phyloP scores from a whole-genome alignment of 2,797 vertebrate genomes.

The Melanogrammus aeglefinus region DNA sequence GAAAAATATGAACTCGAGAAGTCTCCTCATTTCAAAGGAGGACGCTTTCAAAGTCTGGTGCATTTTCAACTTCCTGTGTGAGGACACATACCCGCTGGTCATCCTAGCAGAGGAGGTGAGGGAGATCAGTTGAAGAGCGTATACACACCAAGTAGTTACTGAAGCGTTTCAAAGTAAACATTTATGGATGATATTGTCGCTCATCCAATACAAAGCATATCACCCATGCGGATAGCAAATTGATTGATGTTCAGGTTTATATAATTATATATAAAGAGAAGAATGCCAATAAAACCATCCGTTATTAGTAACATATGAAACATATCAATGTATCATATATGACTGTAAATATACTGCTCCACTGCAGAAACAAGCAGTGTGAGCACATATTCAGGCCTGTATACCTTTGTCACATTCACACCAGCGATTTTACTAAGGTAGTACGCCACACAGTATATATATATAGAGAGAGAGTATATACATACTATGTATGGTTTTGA shows the following conservation, averaged over 20 bases:
- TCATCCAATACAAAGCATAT: not conserved
- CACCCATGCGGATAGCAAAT: not conserved
- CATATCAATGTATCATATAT: no score
- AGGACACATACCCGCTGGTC: constrained; percentile 89
- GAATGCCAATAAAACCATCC: no score
- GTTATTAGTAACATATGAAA: no score
- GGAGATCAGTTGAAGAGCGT: not conserved
- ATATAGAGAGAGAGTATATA: no score
- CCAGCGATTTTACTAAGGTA: not conserved
- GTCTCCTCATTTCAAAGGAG: constrained; percentile 80
- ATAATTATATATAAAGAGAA: constrained; percentile 9
- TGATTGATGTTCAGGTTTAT: not conserved
- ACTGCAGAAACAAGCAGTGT: no score
- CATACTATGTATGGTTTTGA: constrained; percentile 60
- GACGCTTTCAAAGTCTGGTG: constrained; percentile 96
- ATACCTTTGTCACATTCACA: not conserved
- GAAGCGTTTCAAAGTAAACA: not conserved
- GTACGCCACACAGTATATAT: no score
- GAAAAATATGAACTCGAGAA: constrained; percentile 80
- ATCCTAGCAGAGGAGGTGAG: constrained; percentile 93
- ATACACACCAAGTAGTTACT: not conserved
- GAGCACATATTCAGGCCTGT: not conserved
- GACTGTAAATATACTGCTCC: no score
- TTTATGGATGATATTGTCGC: not conserved
- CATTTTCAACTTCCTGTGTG: constrained; percentile 97